Conservation (phyloP, 2,888 invertebrate genomes). For the Elegia similella region DNA sequence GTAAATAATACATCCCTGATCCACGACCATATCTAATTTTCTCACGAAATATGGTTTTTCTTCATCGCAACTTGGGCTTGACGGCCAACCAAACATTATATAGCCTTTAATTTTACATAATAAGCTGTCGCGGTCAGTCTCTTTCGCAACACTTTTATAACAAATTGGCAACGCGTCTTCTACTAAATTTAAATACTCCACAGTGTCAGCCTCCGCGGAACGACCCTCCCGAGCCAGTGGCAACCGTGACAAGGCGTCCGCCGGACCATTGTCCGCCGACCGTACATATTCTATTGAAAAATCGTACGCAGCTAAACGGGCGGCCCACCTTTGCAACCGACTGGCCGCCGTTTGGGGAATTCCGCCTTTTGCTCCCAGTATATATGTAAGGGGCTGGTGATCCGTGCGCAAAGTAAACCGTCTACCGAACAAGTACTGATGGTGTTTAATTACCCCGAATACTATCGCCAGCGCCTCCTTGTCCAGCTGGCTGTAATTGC, state of each 20-base stretch:
- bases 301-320: background rate
- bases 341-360: too few species aligned
- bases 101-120: conserved; percentile 27
- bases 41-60: conserved; percentile 23
- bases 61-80: conserved; percentile 17
- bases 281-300: background rate
- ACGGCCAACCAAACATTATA: conserved; percentile 30
- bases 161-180: background rate
- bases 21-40: conserved; percentile 5
- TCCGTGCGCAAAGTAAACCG: too few species aligned
- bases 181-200: background rate
- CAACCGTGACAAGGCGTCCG: background rate
- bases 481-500: too few species aligned
- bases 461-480: too few species aligned
- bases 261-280: conserved; percentile 17
- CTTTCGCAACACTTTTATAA: conserved; percentile 13
- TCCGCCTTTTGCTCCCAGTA: too few species aligned
- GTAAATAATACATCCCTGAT: too few species aligned
- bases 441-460: too few species aligned
- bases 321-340: too few species aligned
- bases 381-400: too few species aligned
- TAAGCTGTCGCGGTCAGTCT: conserved; percentile 21
- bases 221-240: background rate
- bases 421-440: too few species aligned
- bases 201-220: conserved; percentile 13